Conservation (phyloP, 2,113 vertebrate species). For the Cololabis saira region DNA sequence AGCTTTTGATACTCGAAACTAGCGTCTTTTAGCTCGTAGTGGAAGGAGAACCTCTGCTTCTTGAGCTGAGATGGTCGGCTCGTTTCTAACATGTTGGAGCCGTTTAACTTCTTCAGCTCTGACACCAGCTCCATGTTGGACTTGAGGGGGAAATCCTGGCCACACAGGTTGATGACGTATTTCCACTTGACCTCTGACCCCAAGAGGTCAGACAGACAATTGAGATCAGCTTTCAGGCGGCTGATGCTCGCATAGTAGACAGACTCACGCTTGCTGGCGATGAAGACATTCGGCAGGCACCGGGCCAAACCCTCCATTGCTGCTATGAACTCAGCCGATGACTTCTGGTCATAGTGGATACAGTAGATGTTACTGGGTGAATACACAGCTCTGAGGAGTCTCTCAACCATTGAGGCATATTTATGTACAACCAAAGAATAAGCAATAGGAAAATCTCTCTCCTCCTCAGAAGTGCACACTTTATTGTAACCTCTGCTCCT, state of each 20-base stretch:
- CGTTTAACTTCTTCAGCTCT: constrained; percentile 42
- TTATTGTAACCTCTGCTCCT: constrained; percentile 50
- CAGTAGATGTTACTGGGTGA: constrained; percentile 61
- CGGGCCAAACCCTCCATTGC: constrained; percentile 52
- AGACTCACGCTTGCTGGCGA: constrained; percentile 45
- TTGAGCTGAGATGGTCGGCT: constrained; percentile 16
- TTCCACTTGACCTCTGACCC: constrained; percentile 56
- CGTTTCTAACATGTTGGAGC: constrained; percentile 63
- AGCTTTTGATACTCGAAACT: constrained; percentile 44
- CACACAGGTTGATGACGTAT: constrained; percentile 71
- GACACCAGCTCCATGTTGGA: constrained; percentile 63
- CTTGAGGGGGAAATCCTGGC: constrained; percentile 70
- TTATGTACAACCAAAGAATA: constrained; percentile 72
- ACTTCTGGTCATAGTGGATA: constrained; percentile 69
- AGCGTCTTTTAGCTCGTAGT: constrained; percentile 20
- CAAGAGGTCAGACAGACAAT: constrained; percentile 65
- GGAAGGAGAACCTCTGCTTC: constrained; percentile 44
- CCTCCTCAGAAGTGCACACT: constrained; percentile 30
- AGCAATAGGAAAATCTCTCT: constrained; percentile 60
- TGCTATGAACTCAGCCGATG: constrained; percentile 41
- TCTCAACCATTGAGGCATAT: constrained; percentile 64
- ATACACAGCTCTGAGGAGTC: constrained; percentile 53
- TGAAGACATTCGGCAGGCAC: constrained; percentile 69
- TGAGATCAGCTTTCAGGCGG: constrained; percentile 61
- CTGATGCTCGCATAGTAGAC: constrained; percentile 52